Evolutionary conservation across 2,113 vertebrate species (phyloP).

Genomic region (Xiphias gladius): DNA sequence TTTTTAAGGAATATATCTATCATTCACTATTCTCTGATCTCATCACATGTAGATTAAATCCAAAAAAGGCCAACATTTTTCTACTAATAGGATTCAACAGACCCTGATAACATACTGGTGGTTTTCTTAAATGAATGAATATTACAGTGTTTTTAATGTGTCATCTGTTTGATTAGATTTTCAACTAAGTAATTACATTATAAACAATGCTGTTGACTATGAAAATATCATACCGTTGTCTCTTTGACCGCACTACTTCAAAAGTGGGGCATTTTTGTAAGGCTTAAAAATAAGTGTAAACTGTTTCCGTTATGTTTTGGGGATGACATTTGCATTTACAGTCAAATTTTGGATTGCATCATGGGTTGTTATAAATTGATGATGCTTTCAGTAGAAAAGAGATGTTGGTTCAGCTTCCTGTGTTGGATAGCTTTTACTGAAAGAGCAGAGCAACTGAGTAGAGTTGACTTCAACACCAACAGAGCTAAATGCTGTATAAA

Average conservation of each 20-base stretch:
- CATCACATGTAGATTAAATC: not conserved
- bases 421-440: conserved; percentile 10
- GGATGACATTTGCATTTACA: conserved; percentile 49
- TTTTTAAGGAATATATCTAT: not conserved
- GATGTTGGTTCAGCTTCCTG: conserved; percentile 22
- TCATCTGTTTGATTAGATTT: conserved; percentile 24
- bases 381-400: conserved; percentile 8
- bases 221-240: conserved; percentile 10
- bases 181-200: conserved; percentile 6
- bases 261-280: conserved; percentile 40
- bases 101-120: not conserved
- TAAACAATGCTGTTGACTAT: conserved; percentile 8
- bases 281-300: conserved; percentile 59
- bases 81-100: not conserved
- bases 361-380: conserved; percentile 27
- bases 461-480: conserved; percentile 3
- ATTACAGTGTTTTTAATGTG: conserved; percentile 3
- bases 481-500: conserved; percentile 20
- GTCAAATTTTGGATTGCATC: conserved; percentile 54
- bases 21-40: not conserved
- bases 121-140: conserved; percentile 2
- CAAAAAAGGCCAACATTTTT: not conserved
- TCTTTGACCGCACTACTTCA: conserved; percentile 18
- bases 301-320: conserved; percentile 32
- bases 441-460: conserved; percentile 20